Evolutionary conservation across 1,140 invertebrate species (phyloP).

Genomic region (Galleria mellonella): DNA sequence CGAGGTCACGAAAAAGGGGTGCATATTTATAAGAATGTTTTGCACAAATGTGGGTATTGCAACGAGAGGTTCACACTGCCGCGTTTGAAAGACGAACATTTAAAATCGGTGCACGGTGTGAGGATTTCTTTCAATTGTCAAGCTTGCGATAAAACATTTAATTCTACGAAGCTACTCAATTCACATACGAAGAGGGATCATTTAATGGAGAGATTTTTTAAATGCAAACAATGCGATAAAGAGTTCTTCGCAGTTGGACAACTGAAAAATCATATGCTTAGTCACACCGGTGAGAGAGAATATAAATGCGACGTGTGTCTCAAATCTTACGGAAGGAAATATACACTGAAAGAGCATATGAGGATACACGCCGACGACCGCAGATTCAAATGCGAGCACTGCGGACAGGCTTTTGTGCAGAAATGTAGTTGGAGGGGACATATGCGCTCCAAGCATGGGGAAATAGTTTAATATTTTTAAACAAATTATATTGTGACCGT

Average conservation of each 20-base stretch:
- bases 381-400: conserved; percentile 54
- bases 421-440: conserved; percentile 25
- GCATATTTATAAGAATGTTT: conserved; percentile 8
- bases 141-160: conserved; percentile 48
- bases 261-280: conserved; percentile 53
- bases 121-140: conserved; percentile 41
- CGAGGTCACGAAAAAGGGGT: neutral
- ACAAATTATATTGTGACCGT: neutral
- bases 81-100: conserved; percentile 32
- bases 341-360: conserved; percentile 73
- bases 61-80: conserved; percentile 34
- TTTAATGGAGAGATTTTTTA: conserved; percentile 41
- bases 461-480: neutral
- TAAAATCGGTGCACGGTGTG: conserved; percentile 39
- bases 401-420: conserved; percentile 53
- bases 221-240: conserved; percentile 54
- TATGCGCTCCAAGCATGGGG: conserved; percentile 24
- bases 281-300: conserved; percentile 80
- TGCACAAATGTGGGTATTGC: conserved; percentile 25
- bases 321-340: conserved; percentile 74
- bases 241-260: conserved; percentile 36
- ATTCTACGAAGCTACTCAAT: conserved; percentile 28
- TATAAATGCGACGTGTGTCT: conserved; percentile 80
- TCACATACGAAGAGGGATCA: conserved; percentile 49
- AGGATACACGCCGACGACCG: conserved; percentile 66